Base-by-base conservation (phyloP, 2,888 invertebrate species). In the Nomada flava region DNA sequence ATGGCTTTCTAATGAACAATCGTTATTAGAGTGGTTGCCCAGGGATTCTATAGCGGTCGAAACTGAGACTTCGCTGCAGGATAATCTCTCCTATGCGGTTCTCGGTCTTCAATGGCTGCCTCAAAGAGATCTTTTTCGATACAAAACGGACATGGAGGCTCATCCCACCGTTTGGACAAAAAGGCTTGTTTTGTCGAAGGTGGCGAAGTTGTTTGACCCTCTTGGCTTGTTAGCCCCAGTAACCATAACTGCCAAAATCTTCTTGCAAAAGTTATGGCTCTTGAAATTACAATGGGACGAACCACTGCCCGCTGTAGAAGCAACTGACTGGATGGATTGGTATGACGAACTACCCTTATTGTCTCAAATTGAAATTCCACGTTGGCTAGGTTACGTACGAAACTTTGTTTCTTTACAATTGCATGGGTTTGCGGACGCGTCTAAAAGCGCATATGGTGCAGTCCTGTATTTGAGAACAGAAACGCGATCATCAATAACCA, bases 361-460 rank as follows among this genome's bases (percentile, higher is more conserved):
- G 23, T 23, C 23, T 23, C 23, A 23, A 23, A 23, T 23, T 23
- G 23, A 23, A 23, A 23, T 23, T 23, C 23, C 23, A 23, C 23
- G 23, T 23, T 23, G 23, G 23, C 23, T 23, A 23, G 23, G 23
- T 23, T 23, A 23, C 23, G 23, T 23, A 23, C 23, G 23, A 23
- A 23, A 23, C 23, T 23, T 23, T 23, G 23, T 23, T 23, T 23
- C 23, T 23, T 4, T 60, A 1, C 20, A 57, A 11, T 86, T 86
- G 0, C 85, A 86, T 29, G 84, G 82, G 1, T 86, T 85, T 70
- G 81, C 84, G 18, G 86, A 85, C 57, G 85, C 84, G 0, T 86
- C 83, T 5, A 80, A 84, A n/a, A 29, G 77, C 0, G 86, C 84
- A 2, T 83, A 86, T 76, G 64, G 79, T 15, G 86, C 83, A 0